Evolutionary conservation across 2,113 vertebrate genomes (phyloP).

Genomic region (Upupa epops): DNA sequence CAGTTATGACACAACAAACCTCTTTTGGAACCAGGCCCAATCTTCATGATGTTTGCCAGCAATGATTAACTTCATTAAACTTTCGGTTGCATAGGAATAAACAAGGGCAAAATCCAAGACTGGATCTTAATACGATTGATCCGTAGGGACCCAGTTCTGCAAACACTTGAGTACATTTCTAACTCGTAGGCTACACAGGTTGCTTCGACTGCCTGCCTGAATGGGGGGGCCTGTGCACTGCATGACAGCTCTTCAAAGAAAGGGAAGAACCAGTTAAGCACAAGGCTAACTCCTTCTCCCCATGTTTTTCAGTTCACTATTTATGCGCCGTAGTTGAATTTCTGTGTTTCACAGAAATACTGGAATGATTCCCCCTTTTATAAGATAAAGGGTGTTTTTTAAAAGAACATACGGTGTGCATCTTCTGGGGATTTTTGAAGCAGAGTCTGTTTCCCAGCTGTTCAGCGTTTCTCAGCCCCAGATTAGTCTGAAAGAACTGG

Average conservation of each 20-base stretch:
- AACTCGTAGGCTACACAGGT: background rate
- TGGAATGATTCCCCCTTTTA: background rate
- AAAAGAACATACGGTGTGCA: background rate
- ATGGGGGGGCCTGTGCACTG: background rate
- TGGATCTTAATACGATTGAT: background rate
- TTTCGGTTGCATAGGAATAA: background rate
- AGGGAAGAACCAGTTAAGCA: background rate
- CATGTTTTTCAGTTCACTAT: background rate
- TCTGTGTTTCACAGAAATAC: background rate
- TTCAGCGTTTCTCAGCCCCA: background rate
- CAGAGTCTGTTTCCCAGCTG: background rate
- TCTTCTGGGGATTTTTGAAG: background rate
- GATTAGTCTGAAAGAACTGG: background rate
- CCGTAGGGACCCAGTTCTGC: background rate
- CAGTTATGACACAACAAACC: background rate
- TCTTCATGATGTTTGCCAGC: background rate
- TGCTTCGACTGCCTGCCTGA: background rate
- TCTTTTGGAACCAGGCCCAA: background rate
- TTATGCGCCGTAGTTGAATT: background rate
- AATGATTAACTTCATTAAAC: conserved; percentile 19
- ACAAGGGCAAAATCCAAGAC: background rate
- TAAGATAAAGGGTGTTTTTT: background rate
- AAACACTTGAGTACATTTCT: background rate
- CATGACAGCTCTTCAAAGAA: too few species aligned
- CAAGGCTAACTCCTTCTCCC: background rate